These are phyloP conservation scores for Henicopernis longicauda DNA, from an alignment of 2,113 vertebrate species.

Conservation along the genomic window DNA sequence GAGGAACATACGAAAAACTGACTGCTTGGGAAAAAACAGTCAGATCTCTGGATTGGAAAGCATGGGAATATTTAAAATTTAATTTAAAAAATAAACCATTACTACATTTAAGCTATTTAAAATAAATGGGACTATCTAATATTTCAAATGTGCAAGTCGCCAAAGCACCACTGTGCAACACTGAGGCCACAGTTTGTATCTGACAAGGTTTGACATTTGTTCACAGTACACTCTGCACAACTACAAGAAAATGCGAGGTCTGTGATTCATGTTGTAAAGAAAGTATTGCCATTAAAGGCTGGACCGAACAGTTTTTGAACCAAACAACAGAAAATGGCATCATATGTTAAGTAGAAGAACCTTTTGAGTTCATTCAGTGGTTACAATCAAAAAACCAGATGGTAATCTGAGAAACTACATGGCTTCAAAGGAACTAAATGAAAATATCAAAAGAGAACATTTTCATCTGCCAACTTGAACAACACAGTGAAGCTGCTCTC, in stretches of 20 bases:
- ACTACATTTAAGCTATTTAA: background rate
- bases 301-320: slow-evolving; percentile 18
- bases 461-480: slow-evolving; percentile 63
- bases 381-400: slow-evolving; percentile 47
- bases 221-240: background rate
- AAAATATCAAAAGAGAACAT: slow-evolving; percentile 63
- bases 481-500: slow-evolving; percentile 14
- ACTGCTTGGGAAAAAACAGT: background rate
- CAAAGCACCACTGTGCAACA: background rate
- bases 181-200: slow-evolving; percentile 7
- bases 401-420: slow-evolving; percentile 44
- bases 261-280: background rate
- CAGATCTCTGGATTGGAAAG: slow-evolving; percentile 24
- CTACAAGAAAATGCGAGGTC: slow-evolving; percentile 22
- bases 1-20: background rate
- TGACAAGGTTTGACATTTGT: slow-evolving; percentile 22
- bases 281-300: slow-evolving; percentile 30
- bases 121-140: background rate
- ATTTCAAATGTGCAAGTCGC: background rate
- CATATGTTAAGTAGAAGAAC: slow-evolving; percentile 42
- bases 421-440: slow-evolving; percentile 55
- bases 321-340: slow-evolving; percentile 48
- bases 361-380: slow-evolving; percentile 32
- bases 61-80: background rate
- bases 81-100: background rate